phyloP scores from a whole-genome alignment of 1,140 invertebrate genomes.

The Habropoda laboriosa region DNA sequence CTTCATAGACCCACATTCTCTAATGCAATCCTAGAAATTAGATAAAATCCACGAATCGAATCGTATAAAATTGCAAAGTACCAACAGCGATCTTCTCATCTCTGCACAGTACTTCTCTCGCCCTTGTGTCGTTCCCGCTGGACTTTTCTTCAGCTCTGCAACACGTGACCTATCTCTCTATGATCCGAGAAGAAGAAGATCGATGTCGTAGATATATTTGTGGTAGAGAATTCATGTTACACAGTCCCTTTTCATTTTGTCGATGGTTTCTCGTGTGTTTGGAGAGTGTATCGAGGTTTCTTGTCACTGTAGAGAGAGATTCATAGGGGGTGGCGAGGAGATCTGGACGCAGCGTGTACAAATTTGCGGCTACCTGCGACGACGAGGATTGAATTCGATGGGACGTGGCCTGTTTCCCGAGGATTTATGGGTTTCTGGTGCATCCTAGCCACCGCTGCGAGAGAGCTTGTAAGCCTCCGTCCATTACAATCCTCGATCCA shows the following conservation, averaged over 20 bases:
- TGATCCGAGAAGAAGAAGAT: constrained; percentile 36
- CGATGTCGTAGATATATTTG: constrained; percentile 28
- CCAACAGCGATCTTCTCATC: too few species aligned
- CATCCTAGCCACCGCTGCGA: background rate
- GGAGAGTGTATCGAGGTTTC: background rate
- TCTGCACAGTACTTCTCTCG: too few species aligned
- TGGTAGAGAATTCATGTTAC: background rate
- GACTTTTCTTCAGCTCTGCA: too few species aligned
- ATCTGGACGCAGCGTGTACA: constrained; percentile 31
- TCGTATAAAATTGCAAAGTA: too few species aligned
- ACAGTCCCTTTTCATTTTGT: constrained; percentile 7
- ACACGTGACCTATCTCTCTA: constrained; percentile 41
- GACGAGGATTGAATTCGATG: constrained; percentile 38
- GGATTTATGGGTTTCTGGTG: constrained; percentile 37
- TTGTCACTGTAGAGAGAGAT: too few species aligned
- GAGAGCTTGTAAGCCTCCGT: constrained; percentile 5
- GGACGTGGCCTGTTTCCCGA: background rate
- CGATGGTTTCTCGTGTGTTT: background rate
- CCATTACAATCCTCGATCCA: constrained; percentile 26
- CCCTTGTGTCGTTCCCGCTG: too few species aligned
- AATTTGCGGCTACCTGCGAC: constrained; percentile 65
- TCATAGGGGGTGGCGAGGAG: background rate
- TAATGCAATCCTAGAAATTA: too few species aligned
- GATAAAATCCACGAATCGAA: too few species aligned
- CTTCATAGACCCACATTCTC: too few species aligned